A percentile compares a stretch with the other conserved stretches of the same genome.
phyloP scores from a whole-genome alignment of 2,797 vertebrate species.

The Pangasius larnaudii region DNA sequence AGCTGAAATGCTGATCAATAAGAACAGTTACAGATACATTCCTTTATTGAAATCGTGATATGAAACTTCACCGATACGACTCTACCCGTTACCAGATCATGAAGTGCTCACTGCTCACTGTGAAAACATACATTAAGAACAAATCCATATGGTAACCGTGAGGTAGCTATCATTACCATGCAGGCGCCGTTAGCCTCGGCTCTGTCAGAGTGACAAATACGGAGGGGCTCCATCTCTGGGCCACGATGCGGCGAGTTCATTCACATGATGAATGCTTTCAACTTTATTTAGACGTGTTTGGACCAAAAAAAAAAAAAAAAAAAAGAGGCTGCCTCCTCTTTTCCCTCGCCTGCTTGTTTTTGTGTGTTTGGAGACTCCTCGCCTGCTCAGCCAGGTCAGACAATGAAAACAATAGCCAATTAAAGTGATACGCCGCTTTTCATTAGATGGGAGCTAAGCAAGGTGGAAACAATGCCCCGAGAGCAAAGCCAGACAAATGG shows the following conservation, averaged over 20 bases:
- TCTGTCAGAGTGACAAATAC: constrained; percentile 59
- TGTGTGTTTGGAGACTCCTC: constrained; percentile 18
- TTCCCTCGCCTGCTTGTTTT: constrained; percentile 12
- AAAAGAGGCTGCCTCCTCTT: background rate
- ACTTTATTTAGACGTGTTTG: constrained; percentile 57
- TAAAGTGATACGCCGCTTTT: constrained; percentile 53
- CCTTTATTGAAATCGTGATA: background rate
- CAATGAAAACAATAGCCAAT: constrained; percentile 51
- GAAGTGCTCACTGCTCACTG: background rate
- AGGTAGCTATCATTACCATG: constrained; percentile 52
- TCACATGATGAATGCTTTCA: constrained; percentile 59
- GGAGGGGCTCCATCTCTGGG: constrained; percentile 32
- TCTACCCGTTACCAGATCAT: background rate
- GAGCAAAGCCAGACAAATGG: constrained; percentile 26
- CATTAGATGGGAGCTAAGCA: constrained; percentile 42
- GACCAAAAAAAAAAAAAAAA: constrained; percentile 48
- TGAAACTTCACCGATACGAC: background rate
- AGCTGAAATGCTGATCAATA: background rate
- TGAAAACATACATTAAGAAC: constrained; percentile 25
- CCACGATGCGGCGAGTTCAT: constrained; percentile 22
- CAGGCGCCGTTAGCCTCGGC: constrained; percentile 29
- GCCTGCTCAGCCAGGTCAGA: constrained; percentile 42
- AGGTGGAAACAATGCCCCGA: constrained; percentile 39
- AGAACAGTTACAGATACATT: background rate
- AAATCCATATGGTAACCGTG: constrained; percentile 39